Evolutionary conservation across 1,140 invertebrate genomes (phyloP).

Genomic region (Centruroides sculpturatus): DNA sequence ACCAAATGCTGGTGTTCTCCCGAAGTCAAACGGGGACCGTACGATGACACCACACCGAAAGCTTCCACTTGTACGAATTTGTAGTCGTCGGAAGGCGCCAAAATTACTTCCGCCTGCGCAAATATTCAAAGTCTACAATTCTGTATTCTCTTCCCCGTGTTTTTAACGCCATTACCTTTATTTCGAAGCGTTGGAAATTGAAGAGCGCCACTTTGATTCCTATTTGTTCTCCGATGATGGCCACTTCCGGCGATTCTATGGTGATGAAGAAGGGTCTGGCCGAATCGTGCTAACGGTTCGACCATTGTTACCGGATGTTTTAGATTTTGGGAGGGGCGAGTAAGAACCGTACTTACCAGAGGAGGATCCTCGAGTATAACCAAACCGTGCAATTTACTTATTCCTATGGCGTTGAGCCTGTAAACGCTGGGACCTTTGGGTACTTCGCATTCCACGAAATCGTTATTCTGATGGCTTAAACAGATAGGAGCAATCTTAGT

Average conservation of each 20-base stretch:
- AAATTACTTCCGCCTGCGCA: constrained; percentile 28
- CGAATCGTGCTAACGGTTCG: constrained; percentile 29
- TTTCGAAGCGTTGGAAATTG: constrained; percentile 35
- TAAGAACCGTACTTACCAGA: constrained; percentile 21
- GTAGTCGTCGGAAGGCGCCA: constrained; percentile 34
- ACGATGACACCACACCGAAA: constrained; percentile 37
- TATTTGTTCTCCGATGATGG: constrained; percentile 42
- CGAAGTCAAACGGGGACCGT: constrained; percentile 27
- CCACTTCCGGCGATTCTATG: constrained; percentile 34
- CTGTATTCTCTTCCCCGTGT: neutral
- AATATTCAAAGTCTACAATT: neutral
- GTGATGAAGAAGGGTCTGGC: constrained; percentile 40
- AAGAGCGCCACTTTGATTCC: constrained; percentile 38
- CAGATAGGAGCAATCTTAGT: neutral
- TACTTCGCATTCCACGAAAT: constrained; percentile 27
- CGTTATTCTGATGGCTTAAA: constrained; percentile 8
- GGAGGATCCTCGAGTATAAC: constrained; percentile 26
- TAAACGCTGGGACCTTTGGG: constrained; percentile 30
- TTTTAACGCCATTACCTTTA: constrained; percentile 7
- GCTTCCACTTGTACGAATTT: constrained; percentile 40
- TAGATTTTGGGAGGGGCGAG: neutral
- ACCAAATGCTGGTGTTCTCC: constrained; percentile 36
- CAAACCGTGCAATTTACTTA: constrained; percentile 32
- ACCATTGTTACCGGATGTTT: neutral
- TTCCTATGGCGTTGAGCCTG: constrained; percentile 33